A percentile compares a stretch with the other conserved stretches of the same genome.
Conservation (phyloP, 1,140 invertebrate species). For the Drosophila littoralis region DNA sequence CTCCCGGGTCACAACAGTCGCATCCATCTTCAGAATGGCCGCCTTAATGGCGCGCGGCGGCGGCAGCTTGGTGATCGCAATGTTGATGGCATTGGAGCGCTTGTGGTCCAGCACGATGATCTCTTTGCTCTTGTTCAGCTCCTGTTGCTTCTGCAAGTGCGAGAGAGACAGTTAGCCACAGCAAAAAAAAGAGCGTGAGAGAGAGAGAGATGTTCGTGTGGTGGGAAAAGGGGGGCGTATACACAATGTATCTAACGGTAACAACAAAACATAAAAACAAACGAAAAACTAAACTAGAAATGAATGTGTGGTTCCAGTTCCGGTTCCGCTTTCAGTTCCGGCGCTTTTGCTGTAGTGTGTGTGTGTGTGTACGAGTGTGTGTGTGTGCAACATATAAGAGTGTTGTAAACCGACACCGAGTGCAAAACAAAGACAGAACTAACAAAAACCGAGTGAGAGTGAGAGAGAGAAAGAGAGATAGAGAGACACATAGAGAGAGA, state of each 20-base stretch:
- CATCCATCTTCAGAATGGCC: constrained; percentile 99
- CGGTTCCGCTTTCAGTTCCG: background rate
- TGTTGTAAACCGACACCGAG: constrained; percentile 62
- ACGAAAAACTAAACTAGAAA: constrained; percentile 7
- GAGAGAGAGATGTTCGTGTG: constrained; percentile 2
- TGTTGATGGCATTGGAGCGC: constrained; percentile 99
- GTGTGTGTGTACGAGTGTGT: constrained; percentile 7
- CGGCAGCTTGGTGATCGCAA: constrained; percentile 99
- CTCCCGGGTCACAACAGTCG: constrained; percentile 98
- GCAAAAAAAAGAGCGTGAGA: constrained; percentile 6
- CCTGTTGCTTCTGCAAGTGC: constrained; percentile 94
- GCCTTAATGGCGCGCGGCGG: constrained; percentile 98
- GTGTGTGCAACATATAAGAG: constrained; percentile 37
- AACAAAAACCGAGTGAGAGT: constrained; percentile 32
- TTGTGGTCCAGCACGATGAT: constrained; percentile 98
- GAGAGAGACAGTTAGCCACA: background rate
- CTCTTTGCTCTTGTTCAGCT: constrained; percentile 97
- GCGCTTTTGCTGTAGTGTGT: background rate
- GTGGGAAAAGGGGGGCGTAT: background rate
- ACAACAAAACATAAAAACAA: constrained; percentile 2
- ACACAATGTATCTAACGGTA: constrained; percentile 2
- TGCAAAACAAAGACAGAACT: constrained; percentile 30
- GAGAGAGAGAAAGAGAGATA: constrained; percentile 7
- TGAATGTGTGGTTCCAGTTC: constrained; percentile 5
- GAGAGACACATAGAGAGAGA: constrained; percentile 17